phyloP scores from a whole-genome alignment of 2,797 vertebrate species.

The Hyperoplus lanceolatus region DNA sequence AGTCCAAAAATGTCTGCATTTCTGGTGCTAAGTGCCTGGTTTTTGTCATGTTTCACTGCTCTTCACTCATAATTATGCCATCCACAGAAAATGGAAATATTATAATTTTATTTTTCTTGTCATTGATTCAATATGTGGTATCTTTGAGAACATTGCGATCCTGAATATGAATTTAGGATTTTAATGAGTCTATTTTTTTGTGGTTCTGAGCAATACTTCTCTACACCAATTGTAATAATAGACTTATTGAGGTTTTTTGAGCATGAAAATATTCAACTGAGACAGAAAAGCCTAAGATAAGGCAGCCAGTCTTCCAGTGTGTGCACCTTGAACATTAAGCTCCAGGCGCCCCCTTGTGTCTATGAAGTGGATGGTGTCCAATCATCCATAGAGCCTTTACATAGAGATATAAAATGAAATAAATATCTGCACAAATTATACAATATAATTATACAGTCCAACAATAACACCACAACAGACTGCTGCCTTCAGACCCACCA shows the following conservation, averaged over 20 bases:
- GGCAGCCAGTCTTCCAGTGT: not conserved
- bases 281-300: not conserved
- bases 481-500: not conserved
- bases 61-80: not conserved
- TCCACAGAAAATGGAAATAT: not conserved
- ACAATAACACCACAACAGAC: not conserved
- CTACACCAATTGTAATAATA: not conserved
- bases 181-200: not conserved
- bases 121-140: not conserved
- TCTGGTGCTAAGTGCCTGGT: not conserved
- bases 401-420: not conserved
- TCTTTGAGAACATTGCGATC: not conserved
- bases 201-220: not conserved
- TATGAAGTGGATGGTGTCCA: not conserved
- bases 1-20: not conserved
- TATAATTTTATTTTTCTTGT: no score
- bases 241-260: not conserved
- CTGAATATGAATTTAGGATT: not conserved
- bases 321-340: not conserved
- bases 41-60: not conserved
- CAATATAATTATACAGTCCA: no score
- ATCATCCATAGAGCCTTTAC: not conserved
- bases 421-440: no score
- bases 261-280: not conserved
- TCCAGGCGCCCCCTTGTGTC: slow-evolving; percentile 39